phyloP scores from a whole-genome alignment of 2,797 vertebrate species.

The Intellagama lesueurii region DNA sequence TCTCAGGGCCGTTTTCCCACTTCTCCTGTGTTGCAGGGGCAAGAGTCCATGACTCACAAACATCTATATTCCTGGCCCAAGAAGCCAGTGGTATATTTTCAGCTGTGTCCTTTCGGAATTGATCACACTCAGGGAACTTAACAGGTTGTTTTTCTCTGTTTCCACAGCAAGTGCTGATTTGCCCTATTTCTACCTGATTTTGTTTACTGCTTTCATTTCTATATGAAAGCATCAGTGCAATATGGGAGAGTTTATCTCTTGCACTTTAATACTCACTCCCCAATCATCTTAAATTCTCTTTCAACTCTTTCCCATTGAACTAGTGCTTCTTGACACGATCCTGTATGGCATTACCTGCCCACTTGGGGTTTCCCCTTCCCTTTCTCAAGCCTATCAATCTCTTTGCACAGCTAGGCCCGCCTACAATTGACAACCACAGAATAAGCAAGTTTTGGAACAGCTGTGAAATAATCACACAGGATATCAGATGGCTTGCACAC shows the following conservation, averaged over 20 bases:
- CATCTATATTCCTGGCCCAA: background rate
- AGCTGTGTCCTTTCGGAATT: background rate
- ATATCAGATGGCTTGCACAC: background rate
- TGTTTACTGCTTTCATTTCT: background rate
- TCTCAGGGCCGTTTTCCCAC: background rate
- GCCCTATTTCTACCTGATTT: background rate
- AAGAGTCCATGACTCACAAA: background rate
- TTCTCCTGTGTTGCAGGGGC: too few species aligned
- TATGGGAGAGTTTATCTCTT: conserved; percentile 17
- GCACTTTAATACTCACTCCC: conserved; percentile 2
- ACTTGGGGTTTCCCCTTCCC: conserved; percentile 14
- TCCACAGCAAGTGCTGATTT: background rate
- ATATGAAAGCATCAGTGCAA: background rate
- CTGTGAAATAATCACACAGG: background rate
- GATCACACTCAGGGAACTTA: background rate
- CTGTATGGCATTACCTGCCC: conserved; percentile 19
- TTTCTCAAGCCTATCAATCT: conserved; percentile 14
- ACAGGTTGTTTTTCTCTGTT: background rate
- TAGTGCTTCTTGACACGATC: conserved; percentile 32
- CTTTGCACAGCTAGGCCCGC: conserved; percentile 1
- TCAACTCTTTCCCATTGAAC: conserved; percentile 28
- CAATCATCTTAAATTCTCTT: conserved; percentile 32
- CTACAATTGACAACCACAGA: conserved; percentile 13
- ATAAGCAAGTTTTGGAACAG: background rate
- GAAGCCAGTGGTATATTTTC: background rate